Evolutionary conservation across 2,888 invertebrate genomes (phyloP).

Genomic region (Dendrolimus pini): DNA sequence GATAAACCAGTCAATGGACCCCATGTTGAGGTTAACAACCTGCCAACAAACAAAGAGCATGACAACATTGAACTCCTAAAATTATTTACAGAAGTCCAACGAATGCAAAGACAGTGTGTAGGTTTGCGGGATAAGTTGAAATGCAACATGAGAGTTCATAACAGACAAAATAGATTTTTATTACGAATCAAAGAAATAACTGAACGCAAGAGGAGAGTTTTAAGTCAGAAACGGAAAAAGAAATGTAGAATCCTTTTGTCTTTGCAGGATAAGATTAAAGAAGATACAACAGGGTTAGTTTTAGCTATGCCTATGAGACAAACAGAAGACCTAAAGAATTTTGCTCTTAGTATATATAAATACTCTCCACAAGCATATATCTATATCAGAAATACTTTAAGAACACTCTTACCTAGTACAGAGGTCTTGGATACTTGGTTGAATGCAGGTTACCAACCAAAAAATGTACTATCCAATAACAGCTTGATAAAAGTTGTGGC

Average conservation of each 20-base stretch:
- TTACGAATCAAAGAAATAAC: slow-evolving; percentile 47
- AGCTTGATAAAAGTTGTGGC: slow-evolving; percentile 54
- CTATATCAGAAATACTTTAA: slow-evolving; percentile 58
- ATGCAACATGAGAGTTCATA: slow-evolving; percentile 50
- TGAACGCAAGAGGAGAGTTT: slow-evolving; percentile 51
- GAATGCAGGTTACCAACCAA: slow-evolving; percentile 50
- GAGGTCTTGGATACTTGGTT: slow-evolving; percentile 61
- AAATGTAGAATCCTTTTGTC: slow-evolving; percentile 59
- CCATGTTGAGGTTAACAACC: slow-evolving; percentile 17
- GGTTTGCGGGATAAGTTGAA: slow-evolving; percentile 52
- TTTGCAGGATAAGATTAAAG: slow-evolving; percentile 62
- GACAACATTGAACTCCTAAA: slow-evolving; percentile 46
- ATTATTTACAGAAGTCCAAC: slow-evolving; percentile 61
- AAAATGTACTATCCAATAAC: slow-evolving; percentile 41
- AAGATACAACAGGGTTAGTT: slow-evolving; percentile 58
- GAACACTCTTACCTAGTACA: slow-evolving; percentile 63
- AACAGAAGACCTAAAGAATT: slow-evolving; percentile 64
- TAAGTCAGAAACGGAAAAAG: slow-evolving; percentile 58
- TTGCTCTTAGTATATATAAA: slow-evolving; percentile 62
- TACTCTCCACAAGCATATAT: slow-evolving; percentile 68
- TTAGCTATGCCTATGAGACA: slow-evolving; percentile 65
- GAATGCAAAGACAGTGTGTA: slow-evolving; percentile 52
- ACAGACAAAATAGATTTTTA: slow-evolving; percentile 49
- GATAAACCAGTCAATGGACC: slow-evolving; percentile 14
- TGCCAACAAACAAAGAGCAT: slow-evolving; percentile 16